phyloP scores from a whole-genome alignment of 2,797 vertebrate species.

The Myotis findleyi region DNA sequence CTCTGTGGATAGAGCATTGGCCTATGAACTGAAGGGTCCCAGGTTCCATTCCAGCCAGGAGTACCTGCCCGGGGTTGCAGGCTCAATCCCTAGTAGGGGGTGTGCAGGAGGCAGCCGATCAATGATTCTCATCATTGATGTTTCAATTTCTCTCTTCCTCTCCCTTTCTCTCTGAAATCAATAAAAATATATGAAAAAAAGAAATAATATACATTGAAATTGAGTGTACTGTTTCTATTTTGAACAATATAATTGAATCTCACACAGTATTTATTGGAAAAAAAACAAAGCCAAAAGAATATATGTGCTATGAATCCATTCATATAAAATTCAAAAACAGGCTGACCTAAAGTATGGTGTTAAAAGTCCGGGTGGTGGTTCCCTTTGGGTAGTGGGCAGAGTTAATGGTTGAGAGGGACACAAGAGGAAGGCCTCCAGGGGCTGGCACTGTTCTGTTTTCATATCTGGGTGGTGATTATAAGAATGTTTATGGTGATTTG shows the following conservation, averaged over 20 bases:
- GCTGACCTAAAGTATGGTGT: background rate
- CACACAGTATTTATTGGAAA: background rate
- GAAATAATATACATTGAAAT: constrained; percentile 20
- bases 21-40: no score
- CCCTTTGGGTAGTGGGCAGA: background rate
- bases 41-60: no score
- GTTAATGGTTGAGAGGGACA: background rate
- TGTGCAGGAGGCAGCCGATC: no score
- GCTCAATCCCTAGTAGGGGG: no score
- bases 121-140: no score
- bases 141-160: no score
- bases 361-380: background rate
- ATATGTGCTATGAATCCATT: background rate
- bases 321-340: background rate
- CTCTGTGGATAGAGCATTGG: no score
- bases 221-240: background rate
- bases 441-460: background rate
- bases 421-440: background rate
- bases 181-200: no score
- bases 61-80: no score
- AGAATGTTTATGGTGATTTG: background rate
- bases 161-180: no score
- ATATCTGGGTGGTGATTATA: background rate
- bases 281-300: background rate
- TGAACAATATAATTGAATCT: background rate